Evolutionary conservation across 1,140 invertebrate genomes (phyloP), one percentile per base, ranked within the genome.

Genomic region (Pachypeltis micranthus): DNA sequence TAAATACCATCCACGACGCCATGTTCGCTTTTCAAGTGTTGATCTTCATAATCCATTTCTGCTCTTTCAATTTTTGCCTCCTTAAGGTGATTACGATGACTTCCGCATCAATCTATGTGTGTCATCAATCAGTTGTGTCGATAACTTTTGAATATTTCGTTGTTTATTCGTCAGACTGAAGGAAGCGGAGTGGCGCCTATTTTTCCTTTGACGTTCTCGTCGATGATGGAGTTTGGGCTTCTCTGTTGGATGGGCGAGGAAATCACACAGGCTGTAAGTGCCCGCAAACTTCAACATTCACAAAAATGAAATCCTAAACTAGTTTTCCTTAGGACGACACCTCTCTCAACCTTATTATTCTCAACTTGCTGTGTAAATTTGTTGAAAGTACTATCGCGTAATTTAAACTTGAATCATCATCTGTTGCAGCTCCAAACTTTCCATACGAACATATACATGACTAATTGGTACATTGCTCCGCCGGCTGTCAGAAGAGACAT

Each of bases 21-120:
- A 14, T 51, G 21, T 51, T 51, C 21, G 47, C 47, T 51, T 51
- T 51, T 51, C 47, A 51, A 51, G 47, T 51, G 7, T 51, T 51
- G 4, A 51, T 51, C 12, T 51, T 51, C 21, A 51, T 51, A 3
- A 21, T 10, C 21, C 47, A 51, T 21, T 51, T 51, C 47, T 10
- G 12, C 7, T 10, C 47, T 4, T 39, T 39, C 31, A 10, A 10
- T 16, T 10, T 10, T 39, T 39, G 7, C 16, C 31, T 39, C 16
- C 31, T 39, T 16, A 10, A 39, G 31, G 7, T 39, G 31, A 39
- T 39, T 7, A 39, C 31, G 31, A 10, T 16, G 7, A 16, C 31
- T 7, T 10, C 31, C 7, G 7, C 31, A 39, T 10, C 7, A 39
- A 39, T 39, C 16, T 16, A 16, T 7, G 16, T 16, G 31, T 10